Percentiles rank a stretch among this genome's conserved stretches.
These are phyloP conservation scores for Telmatochromis sp. DNA, from an alignment of 2,113 vertebrate species.

Conservation along the genomic window DNA sequence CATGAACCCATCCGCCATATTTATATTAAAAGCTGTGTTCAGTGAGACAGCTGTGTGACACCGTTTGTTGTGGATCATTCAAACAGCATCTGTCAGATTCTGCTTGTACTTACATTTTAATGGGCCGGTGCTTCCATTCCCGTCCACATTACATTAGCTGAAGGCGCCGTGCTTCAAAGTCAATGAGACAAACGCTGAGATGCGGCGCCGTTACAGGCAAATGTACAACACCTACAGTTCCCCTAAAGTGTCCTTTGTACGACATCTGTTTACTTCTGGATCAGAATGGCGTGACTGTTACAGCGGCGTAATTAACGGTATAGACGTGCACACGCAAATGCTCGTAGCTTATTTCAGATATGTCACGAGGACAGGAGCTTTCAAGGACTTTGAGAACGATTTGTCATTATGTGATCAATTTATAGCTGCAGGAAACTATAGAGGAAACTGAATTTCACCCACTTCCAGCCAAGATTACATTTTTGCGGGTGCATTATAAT, in stretches of 20 bases:
- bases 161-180: conserved; percentile 29
- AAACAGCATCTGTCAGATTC: conserved; percentile 41
- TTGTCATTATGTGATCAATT: background rate
- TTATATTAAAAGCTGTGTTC: background rate
- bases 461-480: background rate
- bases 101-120: conserved; percentile 10
- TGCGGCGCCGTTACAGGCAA: background rate
- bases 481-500: conserved; percentile 16
- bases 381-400: background rate
- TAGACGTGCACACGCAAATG: background rate
- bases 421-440: background rate
- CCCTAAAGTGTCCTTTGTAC: conserved; percentile 19
- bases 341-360: background rate
- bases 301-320: background rate
- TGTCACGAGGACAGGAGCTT: background rate
- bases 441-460: background rate
- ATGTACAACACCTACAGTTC: background rate
- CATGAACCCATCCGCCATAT: background rate
- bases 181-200: conserved; percentile 14
- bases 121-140: conserved; percentile 7
- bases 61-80: conserved; percentile 10
- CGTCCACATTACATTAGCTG: background rate
- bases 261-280: conserved; percentile 18
- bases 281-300: background rate
- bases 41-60: background rate